phyloP scores from a whole-genome alignment of 1,140 invertebrate genomes.

The Matsumurasca onukii region DNA sequence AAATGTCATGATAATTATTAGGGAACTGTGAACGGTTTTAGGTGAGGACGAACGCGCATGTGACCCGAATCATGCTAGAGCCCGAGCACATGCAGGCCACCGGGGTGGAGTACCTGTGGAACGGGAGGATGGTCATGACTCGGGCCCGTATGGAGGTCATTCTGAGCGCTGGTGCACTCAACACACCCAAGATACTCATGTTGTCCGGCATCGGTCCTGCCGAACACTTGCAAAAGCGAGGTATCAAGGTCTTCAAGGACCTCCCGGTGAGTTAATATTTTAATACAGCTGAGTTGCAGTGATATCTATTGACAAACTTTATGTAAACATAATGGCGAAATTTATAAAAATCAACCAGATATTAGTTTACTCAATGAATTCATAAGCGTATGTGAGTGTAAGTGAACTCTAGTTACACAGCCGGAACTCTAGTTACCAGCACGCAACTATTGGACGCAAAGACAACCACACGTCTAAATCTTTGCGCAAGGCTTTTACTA shows the following conservation, averaged over 20 bases:
- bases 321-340: background rate
- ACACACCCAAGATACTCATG: constrained; percentile 49
- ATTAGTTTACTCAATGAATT: too few relatives aligned
- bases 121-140: constrained; percentile 16
- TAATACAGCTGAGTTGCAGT: background rate
- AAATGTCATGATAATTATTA: too few relatives aligned
- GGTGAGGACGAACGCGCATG: constrained; percentile 65
- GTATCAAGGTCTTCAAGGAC: constrained; percentile 43
- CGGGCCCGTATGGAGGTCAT: constrained; percentile 36
- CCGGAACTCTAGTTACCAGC: too few relatives aligned
- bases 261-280: constrained; percentile 48
- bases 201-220: constrained; percentile 51
- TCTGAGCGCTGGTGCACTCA: constrained; percentile 41
- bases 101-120: constrained; percentile 53
- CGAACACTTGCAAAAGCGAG: constrained; percentile 44
- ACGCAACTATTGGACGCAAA: too few relatives aligned
- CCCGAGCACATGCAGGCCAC: constrained; percentile 42
- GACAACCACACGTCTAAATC: too few relatives aligned
- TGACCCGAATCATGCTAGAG: constrained; percentile 66
- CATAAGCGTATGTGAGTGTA: too few relatives aligned
- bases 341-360: too few relatives aligned
- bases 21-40: too few relatives aligned
- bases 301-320: background rate
- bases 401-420: too few relatives aligned
- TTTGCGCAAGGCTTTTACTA: too few relatives aligned